These are phyloP conservation scores for Anastrepha obliqua DNA, from an alignment of 1,140 invertebrate genomes.

Conservation along the genomic window DNA sequence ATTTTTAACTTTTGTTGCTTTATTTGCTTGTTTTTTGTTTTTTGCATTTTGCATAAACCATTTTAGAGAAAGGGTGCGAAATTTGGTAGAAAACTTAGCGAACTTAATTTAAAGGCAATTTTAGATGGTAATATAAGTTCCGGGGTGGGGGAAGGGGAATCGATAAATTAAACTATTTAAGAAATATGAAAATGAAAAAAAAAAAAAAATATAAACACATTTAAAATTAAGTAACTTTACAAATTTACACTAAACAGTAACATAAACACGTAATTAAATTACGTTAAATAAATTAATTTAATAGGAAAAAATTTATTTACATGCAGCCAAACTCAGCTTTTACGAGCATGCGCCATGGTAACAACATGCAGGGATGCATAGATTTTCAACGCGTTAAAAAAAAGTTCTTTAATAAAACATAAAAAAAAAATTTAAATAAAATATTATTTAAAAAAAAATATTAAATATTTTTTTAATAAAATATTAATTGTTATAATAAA, in stretches of 20 bases:
- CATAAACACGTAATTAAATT: background rate
- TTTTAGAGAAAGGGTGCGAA: constrained; percentile 32
- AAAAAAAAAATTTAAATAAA: too few species aligned
- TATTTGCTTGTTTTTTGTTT: background rate
- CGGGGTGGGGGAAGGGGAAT: background rate
- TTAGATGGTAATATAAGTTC: background rate
- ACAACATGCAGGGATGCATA: too few species aligned
- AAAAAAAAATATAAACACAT: background rate
- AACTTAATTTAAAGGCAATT: background rate
- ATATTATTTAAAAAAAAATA: too few species aligned
- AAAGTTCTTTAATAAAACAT: too few species aligned
- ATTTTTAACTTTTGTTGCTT: background rate
- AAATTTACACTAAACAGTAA: constrained; percentile 19
- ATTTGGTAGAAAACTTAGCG: background rate
- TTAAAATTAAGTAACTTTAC: background rate
- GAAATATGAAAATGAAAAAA: constrained; percentile 12
- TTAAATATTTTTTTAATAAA: too few species aligned
- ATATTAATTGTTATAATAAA: too few species aligned
- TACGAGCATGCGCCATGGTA: too few species aligned
- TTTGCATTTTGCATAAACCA: constrained; percentile 58
- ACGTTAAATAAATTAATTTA: background rate
- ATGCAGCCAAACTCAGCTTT: too few species aligned
- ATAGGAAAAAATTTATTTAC: background rate
- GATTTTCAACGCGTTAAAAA: too few species aligned
- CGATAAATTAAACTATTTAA: background rate